Percentiles rank a stretch among this genome's conserved stretches.
phyloP scores from a whole-genome alignment of 2,113 vertebrate species.

The Rhabdomys dilectus region DNA sequence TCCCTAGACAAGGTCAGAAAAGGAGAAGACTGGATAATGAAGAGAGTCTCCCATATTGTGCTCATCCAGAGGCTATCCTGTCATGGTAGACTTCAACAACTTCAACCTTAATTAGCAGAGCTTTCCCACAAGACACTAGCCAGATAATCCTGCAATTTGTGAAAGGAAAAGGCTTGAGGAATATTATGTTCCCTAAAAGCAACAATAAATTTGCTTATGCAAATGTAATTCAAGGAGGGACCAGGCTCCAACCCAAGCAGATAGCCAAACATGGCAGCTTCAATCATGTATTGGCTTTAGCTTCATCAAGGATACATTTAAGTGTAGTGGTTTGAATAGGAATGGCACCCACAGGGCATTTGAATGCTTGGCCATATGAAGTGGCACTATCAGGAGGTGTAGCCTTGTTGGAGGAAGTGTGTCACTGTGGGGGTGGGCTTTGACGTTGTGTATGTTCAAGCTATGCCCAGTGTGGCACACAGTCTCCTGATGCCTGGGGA shows the following conservation, averaged over 20 bases:
- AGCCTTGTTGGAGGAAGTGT: neutral
- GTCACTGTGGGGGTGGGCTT: neutral
- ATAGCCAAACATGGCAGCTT: neutral
- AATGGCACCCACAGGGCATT: neutral
- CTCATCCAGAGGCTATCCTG: no score
- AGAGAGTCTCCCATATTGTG: no score
- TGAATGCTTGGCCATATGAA: neutral
- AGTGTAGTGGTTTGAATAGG: neutral
- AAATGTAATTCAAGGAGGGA: neutral
- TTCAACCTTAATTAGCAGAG: no score
- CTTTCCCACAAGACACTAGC: neutral
- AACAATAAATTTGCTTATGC: neutral
- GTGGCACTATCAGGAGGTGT: neutral
- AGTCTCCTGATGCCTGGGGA: neutral
- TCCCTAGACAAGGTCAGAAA: no score
- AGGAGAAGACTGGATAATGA: no score
- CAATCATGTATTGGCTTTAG: neutral
- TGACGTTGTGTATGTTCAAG: neutral
- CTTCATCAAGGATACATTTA: neutral
- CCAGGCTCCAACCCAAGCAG: neutral
- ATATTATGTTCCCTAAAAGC: neutral
- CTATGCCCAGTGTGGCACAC: neutral
- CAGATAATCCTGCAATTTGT: neutral
- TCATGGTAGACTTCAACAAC: no score
- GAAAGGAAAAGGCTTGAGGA: neutral